A percentile compares a stretch with the other conserved stretches of the same genome.
These are phyloP conservation scores for Pangasianodon gigas DNA, from an alignment of 2,113 vertebrate species.

Conservation along the genomic window DNA sequence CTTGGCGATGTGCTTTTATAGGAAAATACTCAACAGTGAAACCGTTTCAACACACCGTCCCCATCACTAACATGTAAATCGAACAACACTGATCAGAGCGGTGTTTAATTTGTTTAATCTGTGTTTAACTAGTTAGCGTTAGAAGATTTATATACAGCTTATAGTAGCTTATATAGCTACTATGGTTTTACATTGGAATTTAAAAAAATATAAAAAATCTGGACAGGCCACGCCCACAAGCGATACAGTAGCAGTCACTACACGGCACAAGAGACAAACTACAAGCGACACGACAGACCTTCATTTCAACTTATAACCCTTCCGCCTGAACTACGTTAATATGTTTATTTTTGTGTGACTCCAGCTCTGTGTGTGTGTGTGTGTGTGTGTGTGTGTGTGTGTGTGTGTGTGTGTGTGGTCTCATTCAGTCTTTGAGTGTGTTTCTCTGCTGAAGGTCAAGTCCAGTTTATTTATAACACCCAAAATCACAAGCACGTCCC, in stretches of 20 bases:
- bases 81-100: too few relatives aligned
- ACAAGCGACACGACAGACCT: background rate
- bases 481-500: background rate
- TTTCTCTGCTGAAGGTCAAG: background rate
- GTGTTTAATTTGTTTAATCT: too few relatives aligned
- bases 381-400: background rate
- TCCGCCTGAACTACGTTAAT: background rate
- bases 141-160: background rate
- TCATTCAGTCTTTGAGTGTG: background rate
- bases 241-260: background rate
- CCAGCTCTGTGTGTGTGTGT: background rate
- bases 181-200: background rate
- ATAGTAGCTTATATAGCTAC: too few relatives aligned
- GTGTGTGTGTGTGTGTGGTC: background rate
- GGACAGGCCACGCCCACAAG: background rate
- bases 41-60: background rate
- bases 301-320: background rate
- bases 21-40: background rate
- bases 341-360: background rate
- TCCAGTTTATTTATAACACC: conserved; percentile 7
- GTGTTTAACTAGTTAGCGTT: background rate
- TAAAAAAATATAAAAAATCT: background rate
- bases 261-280: background rate
- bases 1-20: too few relatives aligned
- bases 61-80: too few relatives aligned